phyloP scores from a whole-genome alignment of 2,797 vertebrate species.

The Acestrorhynchus altus region DNA sequence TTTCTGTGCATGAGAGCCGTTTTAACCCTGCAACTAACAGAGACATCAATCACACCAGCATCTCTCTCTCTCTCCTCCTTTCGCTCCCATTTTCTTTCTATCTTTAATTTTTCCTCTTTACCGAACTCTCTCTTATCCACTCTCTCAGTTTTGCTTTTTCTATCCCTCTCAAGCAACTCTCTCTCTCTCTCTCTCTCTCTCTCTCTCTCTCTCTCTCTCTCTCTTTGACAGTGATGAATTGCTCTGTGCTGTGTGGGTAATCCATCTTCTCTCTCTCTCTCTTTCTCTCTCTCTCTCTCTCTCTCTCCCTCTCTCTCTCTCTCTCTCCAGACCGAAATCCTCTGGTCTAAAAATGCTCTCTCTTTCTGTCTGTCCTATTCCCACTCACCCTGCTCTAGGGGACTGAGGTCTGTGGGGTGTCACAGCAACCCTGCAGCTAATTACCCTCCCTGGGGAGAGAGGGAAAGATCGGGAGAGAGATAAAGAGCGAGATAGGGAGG shows the following conservation, averaged over 20 bases:
- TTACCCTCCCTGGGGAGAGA: conserved; percentile 39
- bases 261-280: conserved; percentile 70
- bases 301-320: neutral
- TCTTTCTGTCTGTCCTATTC: conserved; percentile 38
- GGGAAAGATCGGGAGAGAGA: conserved; percentile 29
- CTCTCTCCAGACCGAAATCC: too few species aligned
- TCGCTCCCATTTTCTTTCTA: neutral
- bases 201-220: conserved; percentile 30
- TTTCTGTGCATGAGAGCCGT: too few species aligned
- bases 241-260: conserved; percentile 67
- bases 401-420: conserved; percentile 56
- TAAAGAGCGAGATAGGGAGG: conserved; percentile 45
- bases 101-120: neutral
- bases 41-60: too few species aligned
- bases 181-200: conserved; percentile 27
- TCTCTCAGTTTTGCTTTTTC: conserved; percentile 22
- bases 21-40: too few species aligned
- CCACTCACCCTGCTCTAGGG: conserved; percentile 71
- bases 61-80: too few species aligned
- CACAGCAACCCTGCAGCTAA: conserved; percentile 18
- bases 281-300: neutral
- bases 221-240: conserved; percentile 79
- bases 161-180: conserved; percentile 28
- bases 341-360: too few species aligned
- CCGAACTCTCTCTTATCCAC: neutral